Percentiles rank a stretch among this genome's conserved stretches.
These are phyloP conservation scores for Enteromius anoplus DNA, from an alignment of 2,797 vertebrate species.

Conservation along the genomic window DNA sequence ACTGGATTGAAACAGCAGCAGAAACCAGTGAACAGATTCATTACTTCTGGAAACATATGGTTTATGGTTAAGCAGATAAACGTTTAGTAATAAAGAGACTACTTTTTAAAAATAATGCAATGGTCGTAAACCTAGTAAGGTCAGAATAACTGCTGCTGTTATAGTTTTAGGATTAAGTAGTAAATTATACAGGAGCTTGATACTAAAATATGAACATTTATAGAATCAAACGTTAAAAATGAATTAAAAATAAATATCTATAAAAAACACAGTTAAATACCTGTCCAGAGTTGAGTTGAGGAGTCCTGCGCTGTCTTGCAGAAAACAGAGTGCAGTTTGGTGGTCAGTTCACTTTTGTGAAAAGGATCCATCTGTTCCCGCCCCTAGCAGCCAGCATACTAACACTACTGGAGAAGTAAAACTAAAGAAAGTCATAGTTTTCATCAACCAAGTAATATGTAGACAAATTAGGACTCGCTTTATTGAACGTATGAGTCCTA, in stretches of 20 bases:
- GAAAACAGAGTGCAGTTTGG: neutral
- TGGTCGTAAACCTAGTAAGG: neutral
- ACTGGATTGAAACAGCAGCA: slow-evolving; percentile 1
- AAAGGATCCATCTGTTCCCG: slow-evolving; percentile 5
- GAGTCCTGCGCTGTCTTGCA: neutral
- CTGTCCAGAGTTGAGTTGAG: neutral
- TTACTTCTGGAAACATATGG: neutral
- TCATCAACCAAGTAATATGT: too few relatives aligned
- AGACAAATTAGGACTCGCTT: too few relatives aligned
- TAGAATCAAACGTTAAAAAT: neutral
- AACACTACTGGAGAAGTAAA: neutral
- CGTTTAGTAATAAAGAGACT: neutral
- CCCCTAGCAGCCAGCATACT: neutral
- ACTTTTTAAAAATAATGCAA: neutral
- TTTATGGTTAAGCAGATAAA: neutral
- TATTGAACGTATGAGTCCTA: too few relatives aligned
- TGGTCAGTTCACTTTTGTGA: slow-evolving; percentile 15
- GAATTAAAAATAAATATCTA: neutral
- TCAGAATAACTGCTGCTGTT: neutral
- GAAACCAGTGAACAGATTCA: neutral
- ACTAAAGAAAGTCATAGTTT: neutral
- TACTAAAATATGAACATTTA: neutral
- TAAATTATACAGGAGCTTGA: neutral
- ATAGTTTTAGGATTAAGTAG: neutral
- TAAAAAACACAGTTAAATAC: neutral